phyloP scores from a whole-genome alignment of 1,140 invertebrate species.

The Drosophila littoralis region DNA sequence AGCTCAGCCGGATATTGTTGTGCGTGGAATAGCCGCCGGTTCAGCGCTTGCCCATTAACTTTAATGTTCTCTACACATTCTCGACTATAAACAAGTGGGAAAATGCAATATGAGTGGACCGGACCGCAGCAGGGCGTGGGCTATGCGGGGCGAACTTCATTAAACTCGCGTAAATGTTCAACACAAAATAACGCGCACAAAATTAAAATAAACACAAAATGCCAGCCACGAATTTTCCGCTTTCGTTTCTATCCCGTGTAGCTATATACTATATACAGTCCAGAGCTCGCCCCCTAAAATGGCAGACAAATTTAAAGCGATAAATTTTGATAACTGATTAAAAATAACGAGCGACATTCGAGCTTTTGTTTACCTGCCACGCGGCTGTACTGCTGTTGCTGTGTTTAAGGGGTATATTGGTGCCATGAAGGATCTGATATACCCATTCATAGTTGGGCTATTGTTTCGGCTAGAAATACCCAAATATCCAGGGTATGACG shows the following conservation, averaged over 20 bases:
- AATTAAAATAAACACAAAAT: slow-evolving; percentile 43
- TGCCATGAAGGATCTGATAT: too few species aligned
- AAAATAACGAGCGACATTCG: slow-evolving; percentile 73
- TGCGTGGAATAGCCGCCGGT: slow-evolving; percentile 16
- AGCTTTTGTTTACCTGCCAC: slow-evolving; percentile 60
- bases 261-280: neutral
- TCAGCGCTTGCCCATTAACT: slow-evolving; percentile 29
- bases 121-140: too few species aligned
- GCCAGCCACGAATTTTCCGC: neutral
- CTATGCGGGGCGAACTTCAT: slow-evolving; percentile 29
- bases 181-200: slow-evolving; percentile 29
- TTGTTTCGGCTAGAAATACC: too few species aligned
- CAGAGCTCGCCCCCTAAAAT: neutral
- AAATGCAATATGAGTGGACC: slow-evolving; percentile 18
- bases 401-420: slow-evolving; percentile 6
- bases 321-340: slow-evolving; percentile 80
- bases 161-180: slow-evolving; percentile 49
- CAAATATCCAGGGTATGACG: neutral
- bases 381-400: slow-evolving; percentile 4
- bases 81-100: slow-evolving; percentile 36
- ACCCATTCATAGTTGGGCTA: too few species aligned
- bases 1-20: neutral
- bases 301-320: slow-evolving; percentile 63
- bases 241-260: neutral
- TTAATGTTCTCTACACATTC: slow-evolving; percentile 40